Percentiles rank a stretch among this genome's conserved stretches.
phyloP scores from a whole-genome alignment of 2,797 vertebrate genomes.

The Epinephelus coioides region DNA sequence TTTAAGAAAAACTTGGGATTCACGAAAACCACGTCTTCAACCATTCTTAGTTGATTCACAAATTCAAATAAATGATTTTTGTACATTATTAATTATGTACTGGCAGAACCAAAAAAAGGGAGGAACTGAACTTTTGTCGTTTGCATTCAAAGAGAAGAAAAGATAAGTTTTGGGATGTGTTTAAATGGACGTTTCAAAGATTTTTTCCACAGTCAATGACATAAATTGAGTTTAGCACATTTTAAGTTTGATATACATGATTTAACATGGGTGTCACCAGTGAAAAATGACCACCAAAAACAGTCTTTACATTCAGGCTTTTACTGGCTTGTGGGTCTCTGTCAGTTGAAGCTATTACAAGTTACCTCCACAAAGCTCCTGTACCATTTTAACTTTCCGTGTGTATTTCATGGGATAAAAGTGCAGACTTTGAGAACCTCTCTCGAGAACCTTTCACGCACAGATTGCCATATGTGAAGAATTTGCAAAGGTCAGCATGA shows the following conservation, averaged over 20 bases:
- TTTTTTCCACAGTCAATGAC: background rate
- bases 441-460: constrained; percentile 33
- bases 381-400: background rate
- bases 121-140: too few species aligned
- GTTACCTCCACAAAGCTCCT: constrained; percentile 9
- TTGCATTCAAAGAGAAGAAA: background rate
- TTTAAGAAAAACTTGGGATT: too few species aligned
- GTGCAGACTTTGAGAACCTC: constrained; percentile 24
- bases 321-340: background rate
- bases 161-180: background rate
- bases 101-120: background rate
- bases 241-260: background rate
- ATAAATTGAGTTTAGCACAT: background rate
- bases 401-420: constrained; percentile 1
- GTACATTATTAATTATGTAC: background rate
- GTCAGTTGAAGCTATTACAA: background rate
- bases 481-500: constrained; percentile 58
- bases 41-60: background rate
- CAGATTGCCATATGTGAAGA: constrained; percentile 50
- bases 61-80: background rate
- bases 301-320: background rate
- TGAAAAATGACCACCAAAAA: background rate
- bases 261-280: too few species aligned
- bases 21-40: too few species aligned
- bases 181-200: background rate